phyloP scores from a whole-genome alignment of 2,797 vertebrate species.

The Rhynchonycteris naso region DNA sequence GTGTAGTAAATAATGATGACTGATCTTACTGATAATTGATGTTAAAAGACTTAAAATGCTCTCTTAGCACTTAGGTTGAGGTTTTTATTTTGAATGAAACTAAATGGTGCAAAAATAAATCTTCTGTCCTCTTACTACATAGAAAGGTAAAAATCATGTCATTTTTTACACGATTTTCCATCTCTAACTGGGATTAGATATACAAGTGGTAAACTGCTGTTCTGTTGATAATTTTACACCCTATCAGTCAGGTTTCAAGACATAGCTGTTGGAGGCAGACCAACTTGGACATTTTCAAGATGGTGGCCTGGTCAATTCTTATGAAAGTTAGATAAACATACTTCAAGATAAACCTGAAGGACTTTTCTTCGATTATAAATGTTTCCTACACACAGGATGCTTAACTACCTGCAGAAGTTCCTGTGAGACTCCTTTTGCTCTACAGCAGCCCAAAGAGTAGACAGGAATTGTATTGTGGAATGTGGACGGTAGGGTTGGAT shows the following conservation, averaged over 20 bases:
- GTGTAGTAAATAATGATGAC: conserved; percentile 71
- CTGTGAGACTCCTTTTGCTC: background rate
- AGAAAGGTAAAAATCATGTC: conserved; percentile 70
- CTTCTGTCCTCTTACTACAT: background rate
- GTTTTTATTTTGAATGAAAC: background rate
- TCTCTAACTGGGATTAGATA: background rate
- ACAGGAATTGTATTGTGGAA: background rate
- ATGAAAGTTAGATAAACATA: background rate
- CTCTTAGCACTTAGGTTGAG: background rate
- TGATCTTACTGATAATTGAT: conserved; percentile 72
- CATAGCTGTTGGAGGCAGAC: background rate
- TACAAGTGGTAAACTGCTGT: background rate
- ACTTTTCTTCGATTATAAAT: background rate
- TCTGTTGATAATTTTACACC: background rate
- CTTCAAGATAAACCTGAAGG: background rate
- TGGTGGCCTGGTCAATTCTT: background rate
- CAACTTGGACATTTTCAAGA: conserved; percentile 42
- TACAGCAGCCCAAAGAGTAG: background rate
- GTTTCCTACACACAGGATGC: background rate
- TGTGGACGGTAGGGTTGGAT: background rate
- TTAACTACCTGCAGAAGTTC: background rate
- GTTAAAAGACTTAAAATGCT: conserved; percentile 52
- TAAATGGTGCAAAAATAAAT: background rate
- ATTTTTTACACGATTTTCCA: conserved; percentile 77
- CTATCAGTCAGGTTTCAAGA: background rate